A percentile compares a stretch with the other conserved stretches of the same genome.
These are phyloP conservation scores for Oreocharis arfaki DNA, from an alignment of 2,113 vertebrate genomes.

Conservation along the genomic window DNA sequence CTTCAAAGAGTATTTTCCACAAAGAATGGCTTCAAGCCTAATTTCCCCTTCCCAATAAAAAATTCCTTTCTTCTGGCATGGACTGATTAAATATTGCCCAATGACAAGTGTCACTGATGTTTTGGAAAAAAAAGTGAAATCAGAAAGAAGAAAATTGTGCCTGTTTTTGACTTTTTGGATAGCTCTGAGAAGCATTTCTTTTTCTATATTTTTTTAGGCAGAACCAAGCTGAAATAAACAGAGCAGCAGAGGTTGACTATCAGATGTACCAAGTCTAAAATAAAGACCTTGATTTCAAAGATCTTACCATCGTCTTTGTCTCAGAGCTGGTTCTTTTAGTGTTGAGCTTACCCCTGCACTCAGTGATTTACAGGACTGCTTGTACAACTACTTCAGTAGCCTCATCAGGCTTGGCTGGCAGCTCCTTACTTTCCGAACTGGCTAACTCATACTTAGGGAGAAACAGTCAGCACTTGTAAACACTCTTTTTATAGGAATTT, in stretches of 20 bases:
- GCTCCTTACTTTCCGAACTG: neutral
- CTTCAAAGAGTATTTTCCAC: neutral
- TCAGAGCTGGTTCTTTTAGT: neutral
- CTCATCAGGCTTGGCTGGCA: neutral
- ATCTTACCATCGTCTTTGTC: neutral
- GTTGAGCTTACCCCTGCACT: neutral
- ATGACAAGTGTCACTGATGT: neutral
- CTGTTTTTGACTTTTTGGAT: neutral
- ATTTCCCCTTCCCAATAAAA: neutral
- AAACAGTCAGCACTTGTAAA: neutral
- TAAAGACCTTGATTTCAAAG: neutral
- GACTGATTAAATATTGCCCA: neutral
- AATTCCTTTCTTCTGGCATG: neutral
- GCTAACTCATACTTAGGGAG: neutral
- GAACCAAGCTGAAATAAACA: neutral
- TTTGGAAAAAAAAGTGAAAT: neutral
- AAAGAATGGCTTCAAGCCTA: neutral
- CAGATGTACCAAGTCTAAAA: neutral
- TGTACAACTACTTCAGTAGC: neutral
- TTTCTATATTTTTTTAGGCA: neutral
- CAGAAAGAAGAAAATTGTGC: neutral
- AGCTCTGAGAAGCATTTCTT: neutral
- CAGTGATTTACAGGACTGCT: neutral
- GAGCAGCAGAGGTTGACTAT: neutral
- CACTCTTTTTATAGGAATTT: neutral